A percentile compares a stretch with the other conserved stretches of the same genome.
These are phyloP conservation scores for Xanthorhoe designata DNA, from an alignment of 2,888 invertebrate genomes.

Conservation along the genomic window DNA sequence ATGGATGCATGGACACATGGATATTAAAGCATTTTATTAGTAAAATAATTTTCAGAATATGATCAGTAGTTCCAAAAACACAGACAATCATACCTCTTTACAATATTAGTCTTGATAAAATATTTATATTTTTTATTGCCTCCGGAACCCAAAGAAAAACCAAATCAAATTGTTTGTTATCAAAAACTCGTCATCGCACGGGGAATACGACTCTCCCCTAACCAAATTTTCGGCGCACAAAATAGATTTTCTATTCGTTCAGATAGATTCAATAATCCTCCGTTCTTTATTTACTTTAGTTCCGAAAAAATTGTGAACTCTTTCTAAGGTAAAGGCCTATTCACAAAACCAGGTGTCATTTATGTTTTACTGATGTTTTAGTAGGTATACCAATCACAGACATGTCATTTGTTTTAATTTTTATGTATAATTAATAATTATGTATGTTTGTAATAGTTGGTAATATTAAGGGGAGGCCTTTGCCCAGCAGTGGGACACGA, in stretches of 20 bases:
- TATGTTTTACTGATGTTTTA: neutral
- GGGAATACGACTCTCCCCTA: conserved; percentile 44
- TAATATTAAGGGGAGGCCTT: no score
- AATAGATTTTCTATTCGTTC: conserved; percentile 48
- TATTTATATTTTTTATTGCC: neutral
- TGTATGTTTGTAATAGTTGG: no score
- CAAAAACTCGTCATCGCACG: conserved; percentile 39
- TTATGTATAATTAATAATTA: no score
- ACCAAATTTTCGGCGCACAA: conserved; percentile 48
- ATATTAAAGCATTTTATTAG: no score
- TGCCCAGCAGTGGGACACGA: no score
- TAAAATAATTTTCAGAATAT: no score
- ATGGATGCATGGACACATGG: no score
- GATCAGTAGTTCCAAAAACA: no score
- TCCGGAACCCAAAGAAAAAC: conserved; percentile 7
- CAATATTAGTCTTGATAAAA: neutral
- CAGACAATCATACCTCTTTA: neutral
- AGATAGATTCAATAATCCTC: conserved; percentile 48
- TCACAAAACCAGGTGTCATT: neutral
- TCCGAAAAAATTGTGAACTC: neutral
- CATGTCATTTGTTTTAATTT: no score
- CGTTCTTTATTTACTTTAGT: conserved; percentile 11
- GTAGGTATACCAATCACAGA: no score
- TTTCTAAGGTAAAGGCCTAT: neutral
- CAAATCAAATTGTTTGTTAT: conserved; percentile 40